Evolutionary conservation across 2,113 vertebrate species (phyloP).

Genomic region (Chionomys nivalis): DNA sequence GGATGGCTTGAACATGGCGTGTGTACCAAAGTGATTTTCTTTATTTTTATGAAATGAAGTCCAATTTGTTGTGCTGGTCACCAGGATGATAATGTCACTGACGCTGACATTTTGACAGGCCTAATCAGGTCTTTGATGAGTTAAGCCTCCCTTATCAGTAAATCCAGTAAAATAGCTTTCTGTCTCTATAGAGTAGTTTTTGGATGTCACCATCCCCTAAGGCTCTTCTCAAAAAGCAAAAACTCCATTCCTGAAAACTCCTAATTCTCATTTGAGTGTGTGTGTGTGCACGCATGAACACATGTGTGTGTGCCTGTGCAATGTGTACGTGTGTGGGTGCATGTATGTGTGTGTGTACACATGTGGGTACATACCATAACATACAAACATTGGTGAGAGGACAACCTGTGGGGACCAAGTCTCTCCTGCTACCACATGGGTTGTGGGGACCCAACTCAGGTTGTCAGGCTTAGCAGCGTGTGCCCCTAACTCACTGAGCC

Average conservation of each 20-base stretch:
- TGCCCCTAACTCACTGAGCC: not conserved
- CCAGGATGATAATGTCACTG: constrained; percentile 31
- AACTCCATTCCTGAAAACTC: not conserved
- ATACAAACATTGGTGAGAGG: not conserved
- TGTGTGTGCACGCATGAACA: not conserved
- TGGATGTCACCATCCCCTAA: not conserved
- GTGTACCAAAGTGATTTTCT: not conserved
- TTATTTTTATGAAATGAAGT: constrained; percentile 28
- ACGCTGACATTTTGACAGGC: not conserved
- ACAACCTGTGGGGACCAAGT: not conserved
- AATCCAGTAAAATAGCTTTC: not conserved
- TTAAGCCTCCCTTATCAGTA: not conserved
- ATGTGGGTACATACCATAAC: not conserved
- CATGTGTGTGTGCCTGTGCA: no score
- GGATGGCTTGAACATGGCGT: not conserved
- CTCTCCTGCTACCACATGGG: not conserved
- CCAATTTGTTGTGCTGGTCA: not conserved
- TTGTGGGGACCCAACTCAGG: not conserved
- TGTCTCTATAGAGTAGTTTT: not conserved
- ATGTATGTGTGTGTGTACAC: not conserved
- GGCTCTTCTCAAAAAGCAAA: constrained; percentile 36
- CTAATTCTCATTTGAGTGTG: not conserved
- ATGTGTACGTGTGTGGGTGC: not conserved
- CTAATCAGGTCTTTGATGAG: constrained; percentile 32
- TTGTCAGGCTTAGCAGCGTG: not conserved